A percentile compares a stretch with the other conserved stretches of the same genome.
Conservation (phyloP, 2,113 vertebrate species). For the Clupea harengus region DNA sequence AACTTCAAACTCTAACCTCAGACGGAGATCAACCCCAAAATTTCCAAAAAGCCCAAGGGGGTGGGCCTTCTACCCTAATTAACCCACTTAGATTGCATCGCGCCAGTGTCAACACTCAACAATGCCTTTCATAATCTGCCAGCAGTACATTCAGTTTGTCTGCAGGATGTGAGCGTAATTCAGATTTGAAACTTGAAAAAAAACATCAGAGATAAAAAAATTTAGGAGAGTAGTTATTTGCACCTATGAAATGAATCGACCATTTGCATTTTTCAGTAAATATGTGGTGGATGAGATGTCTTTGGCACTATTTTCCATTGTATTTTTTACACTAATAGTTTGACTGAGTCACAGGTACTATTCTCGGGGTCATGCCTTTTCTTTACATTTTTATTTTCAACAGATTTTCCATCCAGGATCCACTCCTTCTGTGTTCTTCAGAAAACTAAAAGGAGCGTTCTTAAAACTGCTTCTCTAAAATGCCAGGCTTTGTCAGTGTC, state of each 20-base stretch:
- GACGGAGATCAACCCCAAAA: constrained; percentile 48
- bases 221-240: constrained; percentile 9
- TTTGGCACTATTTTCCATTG: background rate
- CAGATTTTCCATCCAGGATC: background rate
- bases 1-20: constrained; percentile 44
- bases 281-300: constrained; percentile 16
- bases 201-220: background rate
- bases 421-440: background rate
- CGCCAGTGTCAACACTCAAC: constrained; percentile 54
- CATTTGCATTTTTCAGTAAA: constrained; percentile 12
- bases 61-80: constrained; percentile 59
- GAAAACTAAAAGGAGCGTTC: background rate
- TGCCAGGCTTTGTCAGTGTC: background rate
- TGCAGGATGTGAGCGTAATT: constrained; percentile 50
- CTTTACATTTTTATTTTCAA: background rate
- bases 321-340: background rate
- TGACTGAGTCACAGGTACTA: background rate
- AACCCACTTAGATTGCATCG: constrained; percentile 64
- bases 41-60: constrained; percentile 51
- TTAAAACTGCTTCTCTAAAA: background rate
- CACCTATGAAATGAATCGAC: background rate
- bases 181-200: constrained; percentile 21
- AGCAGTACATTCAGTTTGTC: constrained; percentile 56
- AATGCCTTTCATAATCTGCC: constrained; percentile 62
- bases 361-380: background rate